Evolutionary conservation across 2,797 vertebrate genomes (phyloP).

Genomic region (Chiloscyllium punctatum): DNA sequence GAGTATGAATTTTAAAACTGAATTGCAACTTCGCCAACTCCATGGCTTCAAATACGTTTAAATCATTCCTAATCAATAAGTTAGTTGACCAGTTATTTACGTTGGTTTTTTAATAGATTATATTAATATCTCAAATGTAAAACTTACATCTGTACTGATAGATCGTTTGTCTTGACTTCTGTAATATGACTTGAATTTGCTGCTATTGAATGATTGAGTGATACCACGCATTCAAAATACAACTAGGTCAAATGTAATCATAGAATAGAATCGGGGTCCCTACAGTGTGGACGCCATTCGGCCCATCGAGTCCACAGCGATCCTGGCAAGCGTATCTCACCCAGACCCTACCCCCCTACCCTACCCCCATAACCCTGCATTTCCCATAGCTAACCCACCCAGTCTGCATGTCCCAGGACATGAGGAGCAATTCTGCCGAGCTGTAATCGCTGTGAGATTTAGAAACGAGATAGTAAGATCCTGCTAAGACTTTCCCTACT

Average conservation of each 20-base stretch:
- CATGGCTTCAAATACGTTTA: background rate
- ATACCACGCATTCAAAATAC: background rate
- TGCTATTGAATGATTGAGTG: constrained; percentile 3
- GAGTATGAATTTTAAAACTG: background rate
- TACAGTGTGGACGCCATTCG: too few species aligned
- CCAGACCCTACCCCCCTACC: too few species aligned
- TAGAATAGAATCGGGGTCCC: too few species aligned
- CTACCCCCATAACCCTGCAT: too few species aligned
- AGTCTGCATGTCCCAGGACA: too few species aligned
- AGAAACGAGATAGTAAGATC: background rate
- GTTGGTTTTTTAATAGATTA: background rate
- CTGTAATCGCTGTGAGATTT: background rate
- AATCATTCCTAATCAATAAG: background rate
- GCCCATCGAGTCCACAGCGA: too few species aligned
- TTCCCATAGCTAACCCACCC: too few species aligned
- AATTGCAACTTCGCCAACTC: background rate
- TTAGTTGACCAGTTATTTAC: background rate
- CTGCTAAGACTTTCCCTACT: background rate
- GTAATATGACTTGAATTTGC: constrained; percentile 6
- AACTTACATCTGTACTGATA: background rate
- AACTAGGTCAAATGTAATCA: background rate
- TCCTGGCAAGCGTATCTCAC: too few species aligned
- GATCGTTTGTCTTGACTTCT: background rate
- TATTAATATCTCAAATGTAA: background rate
- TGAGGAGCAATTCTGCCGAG: too few species aligned